These are phyloP conservation scores for Gymnoscelis rufifasciata DNA, from an alignment of 2,888 invertebrate genomes.

Conservation along the genomic window DNA sequence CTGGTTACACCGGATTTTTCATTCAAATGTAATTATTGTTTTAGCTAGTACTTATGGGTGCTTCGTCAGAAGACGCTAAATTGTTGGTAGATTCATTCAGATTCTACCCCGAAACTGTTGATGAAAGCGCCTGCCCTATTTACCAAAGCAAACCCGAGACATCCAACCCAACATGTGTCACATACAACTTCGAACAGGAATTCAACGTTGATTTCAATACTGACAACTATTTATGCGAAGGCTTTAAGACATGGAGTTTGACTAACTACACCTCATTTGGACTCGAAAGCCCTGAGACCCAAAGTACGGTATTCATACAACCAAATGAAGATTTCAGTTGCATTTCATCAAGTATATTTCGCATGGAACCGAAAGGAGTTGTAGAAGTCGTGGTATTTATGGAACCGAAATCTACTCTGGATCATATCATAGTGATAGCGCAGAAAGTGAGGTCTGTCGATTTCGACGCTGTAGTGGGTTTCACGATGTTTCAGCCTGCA, in stretches of 20 bases:
- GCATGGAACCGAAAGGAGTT: constrained; percentile 36
- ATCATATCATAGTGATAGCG: constrained; percentile 39
- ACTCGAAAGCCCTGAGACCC: background rate
- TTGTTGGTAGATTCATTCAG: background rate
- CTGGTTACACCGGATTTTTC: no score
- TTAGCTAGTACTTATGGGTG: background rate
- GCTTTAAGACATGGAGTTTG: constrained; percentile 35
- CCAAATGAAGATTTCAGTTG: constrained; percentile 39
- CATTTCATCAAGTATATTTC: constrained; percentile 39
- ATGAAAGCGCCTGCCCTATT: background rate
- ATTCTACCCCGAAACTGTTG: background rate
- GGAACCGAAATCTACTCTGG: constrained; percentile 27
- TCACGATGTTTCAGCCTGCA: constrained; percentile 32
- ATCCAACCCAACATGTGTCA: background rate
- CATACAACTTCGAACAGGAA: background rate
- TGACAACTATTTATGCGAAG: constrained; percentile 31
- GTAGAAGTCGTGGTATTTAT: constrained; percentile 41
- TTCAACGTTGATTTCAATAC: background rate
- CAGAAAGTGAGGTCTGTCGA: constrained; percentile 29
- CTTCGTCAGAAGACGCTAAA: background rate
- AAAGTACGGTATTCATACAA: constrained; percentile 37
- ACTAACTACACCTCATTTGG: constrained; percentile 18
- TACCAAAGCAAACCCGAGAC: background rate
- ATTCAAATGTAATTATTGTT: background rate
- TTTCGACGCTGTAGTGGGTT: constrained; percentile 37